Evolutionary conservation across 1,140 invertebrate species (phyloP).

Genomic region (Antheraea mylitta): DNA sequence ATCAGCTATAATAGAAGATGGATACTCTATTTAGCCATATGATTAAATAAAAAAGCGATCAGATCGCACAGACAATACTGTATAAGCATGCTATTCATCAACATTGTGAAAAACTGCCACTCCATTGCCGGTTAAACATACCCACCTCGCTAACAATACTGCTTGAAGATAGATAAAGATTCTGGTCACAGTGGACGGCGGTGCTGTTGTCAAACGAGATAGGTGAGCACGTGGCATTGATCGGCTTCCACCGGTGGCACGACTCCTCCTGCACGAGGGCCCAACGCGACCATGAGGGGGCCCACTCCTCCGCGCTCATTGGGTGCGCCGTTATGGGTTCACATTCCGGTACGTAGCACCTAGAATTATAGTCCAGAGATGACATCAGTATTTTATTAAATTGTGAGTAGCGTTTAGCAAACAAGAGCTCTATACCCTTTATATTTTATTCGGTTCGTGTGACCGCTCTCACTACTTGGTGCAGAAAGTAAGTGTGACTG

Average conservation of each 20-base stretch:
- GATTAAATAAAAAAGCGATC: too few species aligned
- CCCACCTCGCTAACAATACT: constrained; percentile 58
- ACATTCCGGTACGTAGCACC: constrained; percentile 61
- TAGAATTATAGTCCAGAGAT: constrained; percentile 14
- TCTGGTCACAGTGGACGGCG: constrained; percentile 37
- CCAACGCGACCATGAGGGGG: constrained; percentile 43
- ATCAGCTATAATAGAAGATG: too few species aligned
- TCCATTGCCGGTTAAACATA: background rate
- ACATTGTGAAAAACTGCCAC: background rate
- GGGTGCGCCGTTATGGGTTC: constrained; percentile 40
- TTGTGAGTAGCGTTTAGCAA: too few species aligned
- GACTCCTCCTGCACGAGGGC: constrained; percentile 36
- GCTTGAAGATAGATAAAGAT: constrained; percentile 49
- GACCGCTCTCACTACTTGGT: too few species aligned
- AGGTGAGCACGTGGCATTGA: constrained; percentile 26
- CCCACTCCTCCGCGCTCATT: constrained; percentile 36
- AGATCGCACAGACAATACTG: too few species aligned
- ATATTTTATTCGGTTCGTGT: too few species aligned
- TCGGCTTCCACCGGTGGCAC: constrained; percentile 33
- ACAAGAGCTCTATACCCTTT: too few species aligned
- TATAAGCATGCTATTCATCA: too few species aligned
- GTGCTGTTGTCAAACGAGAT: constrained; percentile 49
- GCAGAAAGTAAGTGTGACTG: too few species aligned
- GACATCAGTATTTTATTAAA: too few species aligned
- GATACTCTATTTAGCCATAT: too few species aligned